Conservation (phyloP, 2,113 vertebrate species). For the Sapajus apella region DNA sequence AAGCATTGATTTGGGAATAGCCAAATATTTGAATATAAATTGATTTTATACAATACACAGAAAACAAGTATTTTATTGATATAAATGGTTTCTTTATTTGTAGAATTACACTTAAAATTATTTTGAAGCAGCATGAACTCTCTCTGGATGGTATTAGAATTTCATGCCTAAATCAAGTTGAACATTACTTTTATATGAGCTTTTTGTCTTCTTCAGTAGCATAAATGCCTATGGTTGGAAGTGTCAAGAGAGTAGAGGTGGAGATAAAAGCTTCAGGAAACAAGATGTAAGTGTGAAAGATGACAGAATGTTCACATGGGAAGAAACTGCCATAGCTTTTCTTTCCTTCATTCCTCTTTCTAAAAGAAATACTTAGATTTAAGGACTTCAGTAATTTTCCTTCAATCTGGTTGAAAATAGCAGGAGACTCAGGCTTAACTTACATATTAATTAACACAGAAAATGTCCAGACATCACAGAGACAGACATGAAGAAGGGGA, state of each 20-base stretch:
- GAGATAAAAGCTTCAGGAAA: slow-evolving; percentile 75
- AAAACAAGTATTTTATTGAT: slow-evolving; percentile 77
- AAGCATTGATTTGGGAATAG: slow-evolving; percentile 63
- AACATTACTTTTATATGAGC: slow-evolving; percentile 75
- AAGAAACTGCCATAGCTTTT: slow-evolving; percentile 72
- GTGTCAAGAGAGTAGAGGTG: slow-evolving; percentile 53
- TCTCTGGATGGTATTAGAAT: slow-evolving; percentile 78
- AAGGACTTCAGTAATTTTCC: slow-evolving; percentile 66
- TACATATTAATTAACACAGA: not conserved
- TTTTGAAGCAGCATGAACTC: slow-evolving; percentile 72
- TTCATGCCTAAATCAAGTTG: slow-evolving; percentile 80
- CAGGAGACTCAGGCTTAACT: not conserved
- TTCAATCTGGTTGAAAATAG: slow-evolving; percentile 39
- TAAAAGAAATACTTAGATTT: slow-evolving; percentile 55
- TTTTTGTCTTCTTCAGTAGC: slow-evolving; percentile 65
- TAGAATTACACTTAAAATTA: slow-evolving; percentile 76
- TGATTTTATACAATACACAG: slow-evolving; percentile 78
- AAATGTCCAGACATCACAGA: not conserved
- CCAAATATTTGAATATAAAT: slow-evolving; percentile 78
- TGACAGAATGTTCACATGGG: slow-evolving; percentile 71
- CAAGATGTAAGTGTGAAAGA: slow-evolving; percentile 70
- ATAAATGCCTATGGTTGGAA: slow-evolving; percentile 56
- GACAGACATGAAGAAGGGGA: not conserved
- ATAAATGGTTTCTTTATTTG: slow-evolving; percentile 77
- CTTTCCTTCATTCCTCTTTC: slow-evolving; percentile 67